Evolutionary conservation across 2,113 vertebrate genomes (phyloP).

Genomic region (Lichenostomus cassidix): DNA sequence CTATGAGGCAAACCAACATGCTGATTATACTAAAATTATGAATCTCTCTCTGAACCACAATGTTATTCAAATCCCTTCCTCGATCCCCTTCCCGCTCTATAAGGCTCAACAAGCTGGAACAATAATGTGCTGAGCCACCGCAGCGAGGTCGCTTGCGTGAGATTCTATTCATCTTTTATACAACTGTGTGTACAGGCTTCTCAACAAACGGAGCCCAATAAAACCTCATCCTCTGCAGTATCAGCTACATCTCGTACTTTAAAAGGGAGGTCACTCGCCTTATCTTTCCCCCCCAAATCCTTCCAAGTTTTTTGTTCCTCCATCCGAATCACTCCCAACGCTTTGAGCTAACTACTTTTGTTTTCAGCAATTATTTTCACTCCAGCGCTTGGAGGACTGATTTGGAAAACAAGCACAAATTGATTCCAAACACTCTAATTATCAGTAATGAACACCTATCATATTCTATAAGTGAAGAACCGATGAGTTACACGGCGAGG

Average conservation of each 20-base stretch:
- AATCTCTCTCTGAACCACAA: background rate
- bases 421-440: slow-evolving; percentile 66
- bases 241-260: background rate
- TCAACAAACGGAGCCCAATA: background rate
- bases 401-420: slow-evolving; percentile 58
- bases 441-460: slow-evolving; percentile 67
- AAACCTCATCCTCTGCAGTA: background rate
- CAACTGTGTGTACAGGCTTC: background rate
- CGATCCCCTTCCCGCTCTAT: background rate
- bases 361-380: slow-evolving; percentile 62
- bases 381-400: slow-evolving; percentile 23
- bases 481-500: background rate
- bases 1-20: slow-evolving; percentile 13
- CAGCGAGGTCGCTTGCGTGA: background rate
- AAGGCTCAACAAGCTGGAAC: slow-evolving; percentile 37
- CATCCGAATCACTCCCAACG: background rate
- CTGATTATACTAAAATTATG: slow-evolving; percentile 41
- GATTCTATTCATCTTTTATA: slow-evolving; percentile 43
- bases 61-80: slow-evolving; percentile 35
- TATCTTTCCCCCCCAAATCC: background rate
- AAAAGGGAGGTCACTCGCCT: background rate
- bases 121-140: slow-evolving; percentile 22
- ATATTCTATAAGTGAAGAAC: slow-evolving; percentile 34
- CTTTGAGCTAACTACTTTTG: slow-evolving; percentile 39
- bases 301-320: background rate